Conservation (phyloP, 2,113 vertebrate genomes). For the Hippocampus guttulatus region DNA sequence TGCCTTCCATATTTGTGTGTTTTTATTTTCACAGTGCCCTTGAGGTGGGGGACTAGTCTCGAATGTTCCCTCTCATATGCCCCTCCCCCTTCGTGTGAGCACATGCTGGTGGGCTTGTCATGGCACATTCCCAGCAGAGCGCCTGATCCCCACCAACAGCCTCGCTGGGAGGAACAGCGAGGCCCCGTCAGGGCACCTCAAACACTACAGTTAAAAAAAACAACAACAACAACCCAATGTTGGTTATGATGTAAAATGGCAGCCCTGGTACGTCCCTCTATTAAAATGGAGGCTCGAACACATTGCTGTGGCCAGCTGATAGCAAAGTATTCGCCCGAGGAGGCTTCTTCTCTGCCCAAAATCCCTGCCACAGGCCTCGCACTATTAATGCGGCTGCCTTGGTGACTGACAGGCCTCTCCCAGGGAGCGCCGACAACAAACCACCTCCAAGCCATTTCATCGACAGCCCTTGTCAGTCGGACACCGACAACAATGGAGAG, state of each 20-base stretch:
- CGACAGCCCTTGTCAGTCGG: constrained; percentile 20
- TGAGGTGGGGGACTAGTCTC: not conserved
- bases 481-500: constrained; percentile 4
- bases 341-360: constrained; percentile 21
- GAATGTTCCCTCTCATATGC: constrained; percentile 18
- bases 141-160: constrained; percentile 54
- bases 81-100: constrained; percentile 34
- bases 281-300: not conserved
- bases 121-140: constrained; percentile 33
- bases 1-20: not conserved
- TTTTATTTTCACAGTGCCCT: not conserved
- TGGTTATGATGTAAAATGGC: not conserved
- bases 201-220: constrained; percentile 11
- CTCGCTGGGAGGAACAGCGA: constrained; percentile 35
- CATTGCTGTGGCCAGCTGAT: constrained; percentile 1
- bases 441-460: constrained; percentile 32
- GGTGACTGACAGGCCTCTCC: constrained; percentile 38
- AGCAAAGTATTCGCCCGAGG: constrained; percentile 13
- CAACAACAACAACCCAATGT: not conserved
- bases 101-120: constrained; percentile 61
- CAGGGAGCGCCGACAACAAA: constrained; percentile 28
- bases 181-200: constrained; percentile 44
- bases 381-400: constrained; percentile 40
- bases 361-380: constrained; percentile 19
- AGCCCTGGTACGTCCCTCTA: not conserved